Percentiles rank a stretch among this genome's conserved stretches.
phyloP scores from a whole-genome alignment of 2,797 vertebrate genomes.

The Eulemur mongoz region DNA sequence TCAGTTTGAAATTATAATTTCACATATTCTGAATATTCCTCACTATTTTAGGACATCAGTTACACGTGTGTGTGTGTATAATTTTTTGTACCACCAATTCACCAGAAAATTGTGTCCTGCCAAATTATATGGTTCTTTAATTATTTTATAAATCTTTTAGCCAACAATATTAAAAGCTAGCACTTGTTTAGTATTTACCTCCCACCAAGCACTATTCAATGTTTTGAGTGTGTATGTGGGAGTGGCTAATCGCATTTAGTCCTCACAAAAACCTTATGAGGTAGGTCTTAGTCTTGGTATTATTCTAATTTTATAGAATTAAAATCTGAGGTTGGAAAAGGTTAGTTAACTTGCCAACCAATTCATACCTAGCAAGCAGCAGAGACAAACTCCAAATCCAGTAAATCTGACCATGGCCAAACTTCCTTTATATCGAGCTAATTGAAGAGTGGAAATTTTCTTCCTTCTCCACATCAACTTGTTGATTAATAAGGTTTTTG shows the following conservation, averaged over 20 bases:
- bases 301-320: not conserved
- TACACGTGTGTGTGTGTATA: not conserved
- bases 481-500: not conserved
- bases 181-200: not conserved
- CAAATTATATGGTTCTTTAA: not conserved
- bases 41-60: not conserved
- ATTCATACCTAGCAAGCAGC: not conserved
- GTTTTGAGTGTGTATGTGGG: not conserved
- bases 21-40: not conserved
- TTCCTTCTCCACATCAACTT: not conserved
- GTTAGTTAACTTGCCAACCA: not conserved
- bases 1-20: not conserved
- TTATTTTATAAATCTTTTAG: not conserved
- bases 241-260: not conserved
- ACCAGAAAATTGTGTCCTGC: not conserved
- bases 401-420: not conserved
- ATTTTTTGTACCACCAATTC: not conserved
- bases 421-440: not conserved
- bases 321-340: not conserved
- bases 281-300: not conserved
- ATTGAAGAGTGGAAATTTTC: not conserved
- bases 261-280: not conserved
- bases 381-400: not conserved
- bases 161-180: not conserved
- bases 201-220: not conserved